Conservation (phyloP, 2,888 invertebrate genomes). For the Strigamia maritima region DNA sequence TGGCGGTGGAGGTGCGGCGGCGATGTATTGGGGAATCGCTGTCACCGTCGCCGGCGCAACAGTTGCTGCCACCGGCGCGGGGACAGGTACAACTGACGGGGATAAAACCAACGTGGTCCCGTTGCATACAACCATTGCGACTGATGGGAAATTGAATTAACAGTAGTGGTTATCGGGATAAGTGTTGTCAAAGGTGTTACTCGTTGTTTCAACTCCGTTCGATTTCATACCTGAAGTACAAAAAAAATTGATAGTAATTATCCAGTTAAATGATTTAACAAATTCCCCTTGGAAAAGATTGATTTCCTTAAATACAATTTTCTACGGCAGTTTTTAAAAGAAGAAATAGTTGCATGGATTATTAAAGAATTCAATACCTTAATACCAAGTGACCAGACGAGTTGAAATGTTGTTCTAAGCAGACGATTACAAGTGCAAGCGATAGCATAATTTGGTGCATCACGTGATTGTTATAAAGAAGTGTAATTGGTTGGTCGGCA, state of each 20-base stretch:
- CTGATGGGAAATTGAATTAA: neutral
- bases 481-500: neutral
- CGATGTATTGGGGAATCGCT: slow-evolving; percentile 27
- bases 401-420: neutral
- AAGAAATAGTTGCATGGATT: neutral
- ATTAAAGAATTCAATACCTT: neutral
- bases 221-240: neutral
- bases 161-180: neutral
- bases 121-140: slow-evolving; percentile 34
- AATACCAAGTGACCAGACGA: neutral
- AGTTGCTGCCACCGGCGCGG: neutral
- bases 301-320: too few species aligned
- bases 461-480: neutral
- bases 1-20: slow-evolving; percentile 26
- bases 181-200: neutral
- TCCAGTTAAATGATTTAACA: neutral
- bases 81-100: slow-evolving; percentile 24
- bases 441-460: neutral
- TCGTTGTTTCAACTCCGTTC: neutral
- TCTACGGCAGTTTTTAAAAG: too few species aligned
- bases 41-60: neutral
- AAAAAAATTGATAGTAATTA: neutral
- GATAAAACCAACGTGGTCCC: slow-evolving; percentile 20
- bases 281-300: neutral
- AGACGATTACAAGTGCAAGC: neutral